A percentile compares a stretch with the other conserved stretches of the same genome.
These are phyloP conservation scores for Carcharodon carcharias DNA, from an alignment of 2,797 vertebrate species.

Conservation along the genomic window DNA sequence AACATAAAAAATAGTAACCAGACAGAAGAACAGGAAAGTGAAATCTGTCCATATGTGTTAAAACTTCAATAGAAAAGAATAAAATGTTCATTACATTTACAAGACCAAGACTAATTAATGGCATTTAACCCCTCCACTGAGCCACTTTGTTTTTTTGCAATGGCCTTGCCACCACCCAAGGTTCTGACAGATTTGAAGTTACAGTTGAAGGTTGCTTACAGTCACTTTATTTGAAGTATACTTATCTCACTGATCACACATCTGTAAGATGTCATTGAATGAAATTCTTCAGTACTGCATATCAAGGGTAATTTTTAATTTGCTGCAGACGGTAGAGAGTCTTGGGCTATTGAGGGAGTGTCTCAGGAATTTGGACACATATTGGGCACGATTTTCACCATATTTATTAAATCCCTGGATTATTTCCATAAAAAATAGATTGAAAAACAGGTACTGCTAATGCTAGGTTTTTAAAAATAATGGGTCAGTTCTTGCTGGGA, in stretches of 20 bases:
- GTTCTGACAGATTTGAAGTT: background rate
- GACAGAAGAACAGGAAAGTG: background rate
- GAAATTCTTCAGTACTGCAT: background rate
- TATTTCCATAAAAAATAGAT: background rate
- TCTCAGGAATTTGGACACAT: background rate
- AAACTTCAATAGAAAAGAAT: background rate
- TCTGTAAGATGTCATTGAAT: background rate
- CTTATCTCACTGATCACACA: background rate
- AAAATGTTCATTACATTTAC: slow-evolving; percentile 6
- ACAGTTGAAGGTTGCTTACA: background rate
- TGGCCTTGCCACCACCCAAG: background rate
- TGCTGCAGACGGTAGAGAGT: background rate
- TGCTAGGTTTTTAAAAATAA: background rate
- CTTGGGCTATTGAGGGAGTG: background rate
- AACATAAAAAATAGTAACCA: slow-evolving; percentile 1
- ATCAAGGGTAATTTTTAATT: background rate
- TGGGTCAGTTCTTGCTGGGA: too few species aligned
- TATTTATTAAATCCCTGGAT: background rate
- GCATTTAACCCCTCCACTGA: background rate
- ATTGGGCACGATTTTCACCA: background rate
- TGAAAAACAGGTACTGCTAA: background rate
- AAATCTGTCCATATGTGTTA: slow-evolving; percentile 6
- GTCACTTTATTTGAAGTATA: background rate
- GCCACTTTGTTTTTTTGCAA: background rate
- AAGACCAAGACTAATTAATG: slow-evolving; percentile 17